Evolutionary conservation across 2,113 vertebrate genomes (phyloP), one percentile per base, ranked within the genome.

Genomic region (Cynopterus brachyotis): DNA sequence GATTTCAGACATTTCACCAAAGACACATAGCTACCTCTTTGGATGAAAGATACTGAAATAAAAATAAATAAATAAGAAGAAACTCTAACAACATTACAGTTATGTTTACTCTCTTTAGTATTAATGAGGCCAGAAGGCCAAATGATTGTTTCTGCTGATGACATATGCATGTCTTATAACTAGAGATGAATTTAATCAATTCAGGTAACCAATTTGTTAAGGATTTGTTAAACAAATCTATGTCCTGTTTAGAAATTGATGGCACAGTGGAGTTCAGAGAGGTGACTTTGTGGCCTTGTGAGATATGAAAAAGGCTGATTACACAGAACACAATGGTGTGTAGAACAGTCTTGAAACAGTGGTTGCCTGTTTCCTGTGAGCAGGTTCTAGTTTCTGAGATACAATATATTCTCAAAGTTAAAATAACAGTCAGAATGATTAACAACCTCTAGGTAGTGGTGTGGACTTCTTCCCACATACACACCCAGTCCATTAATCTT

Each of bases 401-500:
- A 8, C 17, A 93, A 17, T 9, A 24, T 30, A 26, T 75, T 72
- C 42, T 89, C 78, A 75, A 37, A 11, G 26, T 93, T 97, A 96
- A 96, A 95, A 97, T 83, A 95, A 92, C 22, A 94, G 85, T 83
- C 40, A 28, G 70, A 24, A 5, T 96, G 97, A 96, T 98, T 94
- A 95, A 79, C 81, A 88, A 93, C 0, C 60, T 97, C 83, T 57
- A 26, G 26, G 72, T 69, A 80, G 96, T 94, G 96, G 96, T 11
- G 62, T 91, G 97, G 97, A 75, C 90, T 89, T 81, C 97, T 97
- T 95, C 96, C 97, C 97, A 96, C 45, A 88, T 47, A 93, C 96
- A 98, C 97, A 93, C 82, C 96, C 98, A 95, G 87, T 6, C 2
- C 50, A 0, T 96, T 97, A 47, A 26, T 91, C 91, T 97, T 93